Base-by-base conservation (phyloP, 2,888 invertebrate species). In the Netelia fuscicornis region DNA sequence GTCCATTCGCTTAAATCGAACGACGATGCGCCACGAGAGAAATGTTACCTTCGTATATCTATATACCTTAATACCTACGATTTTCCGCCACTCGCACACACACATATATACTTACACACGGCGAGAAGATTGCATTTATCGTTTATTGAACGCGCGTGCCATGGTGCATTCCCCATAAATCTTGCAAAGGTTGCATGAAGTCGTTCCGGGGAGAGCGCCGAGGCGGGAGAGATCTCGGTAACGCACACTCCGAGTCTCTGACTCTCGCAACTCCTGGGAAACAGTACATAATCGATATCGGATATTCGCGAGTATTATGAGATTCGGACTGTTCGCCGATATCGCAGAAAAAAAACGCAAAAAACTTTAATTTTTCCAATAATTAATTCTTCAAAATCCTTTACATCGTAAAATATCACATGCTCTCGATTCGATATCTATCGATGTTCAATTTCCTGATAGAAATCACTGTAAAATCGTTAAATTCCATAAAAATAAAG, bases 71-170 rank as follows among this genome's bases (percentile, higher is more conserved):
- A 52, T 25, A 23, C 20, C 71, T 77, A 72, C 71, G 44, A 56
- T 79, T 80, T 75, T 79, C 48, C 48, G 70, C 74, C 37, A 23
- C 37, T 37, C 37, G 37, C 37, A 3, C 62, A 68, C 62, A 68
- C 62, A 71, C 42, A 76, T 37, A 17, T 52, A 42, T 13, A 23
- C 9, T 23, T 23, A 71, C 6, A 65, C 56, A 58, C 17, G 10
- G 23, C 8, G 11, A 52, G 62, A 23, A 60, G 23, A 76, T 76
- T 84, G 76, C 76, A 81, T 81, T 84, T 84, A 84, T 76, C 80
- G 80, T 75, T 84, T 84, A 84, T 84, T 81, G 84, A 84, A 84
- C 81, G 80, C 84, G 80, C 80, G 84, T 84, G 84, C 84, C 76
- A 58, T 54, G 67, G 80, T 76, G 75, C 75, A 80, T 84, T 76